Evolutionary conservation across 1,140 invertebrate species (phyloP).

Genomic region (Nasonia longicornis): DNA sequence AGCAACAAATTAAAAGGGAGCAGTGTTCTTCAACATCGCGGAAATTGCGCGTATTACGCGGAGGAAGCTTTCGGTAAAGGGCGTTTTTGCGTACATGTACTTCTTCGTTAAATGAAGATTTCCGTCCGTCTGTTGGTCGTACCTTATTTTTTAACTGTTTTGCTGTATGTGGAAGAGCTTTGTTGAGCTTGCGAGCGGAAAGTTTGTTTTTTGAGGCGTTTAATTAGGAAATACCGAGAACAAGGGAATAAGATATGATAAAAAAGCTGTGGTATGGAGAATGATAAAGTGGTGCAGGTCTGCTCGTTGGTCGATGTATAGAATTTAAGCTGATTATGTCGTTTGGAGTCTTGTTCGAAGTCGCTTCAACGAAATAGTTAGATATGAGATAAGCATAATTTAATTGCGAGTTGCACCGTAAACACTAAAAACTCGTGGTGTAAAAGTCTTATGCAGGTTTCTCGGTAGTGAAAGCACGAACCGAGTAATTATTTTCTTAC

Average conservation of each 20-base stretch:
- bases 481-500: not conserved
- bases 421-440: too few species aligned
- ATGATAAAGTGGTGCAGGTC: too few species aligned
- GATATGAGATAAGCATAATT: too few species aligned
- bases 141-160: not conserved
- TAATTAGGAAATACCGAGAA: too few species aligned
- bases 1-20: slow-evolving; percentile 7
- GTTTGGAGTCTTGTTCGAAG: too few species aligned
- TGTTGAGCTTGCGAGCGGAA: too few species aligned
- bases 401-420: too few species aligned
- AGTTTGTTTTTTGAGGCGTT: too few species aligned
- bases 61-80: not conserved
- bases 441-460: not conserved
- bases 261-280: too few species aligned
- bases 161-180: not conserved
- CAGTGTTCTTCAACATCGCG: not conserved
- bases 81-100: not conserved
- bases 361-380: too few species aligned
- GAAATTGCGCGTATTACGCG: not conserved
- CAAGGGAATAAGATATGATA: too few species aligned
- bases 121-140: not conserved
- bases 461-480: not conserved
- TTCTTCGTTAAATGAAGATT: not conserved
- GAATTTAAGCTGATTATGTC: not conserved
- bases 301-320: not conserved